Evolutionary conservation across 2,113 vertebrate genomes (phyloP).

Genomic region (Dasyurus viverrinus): DNA sequence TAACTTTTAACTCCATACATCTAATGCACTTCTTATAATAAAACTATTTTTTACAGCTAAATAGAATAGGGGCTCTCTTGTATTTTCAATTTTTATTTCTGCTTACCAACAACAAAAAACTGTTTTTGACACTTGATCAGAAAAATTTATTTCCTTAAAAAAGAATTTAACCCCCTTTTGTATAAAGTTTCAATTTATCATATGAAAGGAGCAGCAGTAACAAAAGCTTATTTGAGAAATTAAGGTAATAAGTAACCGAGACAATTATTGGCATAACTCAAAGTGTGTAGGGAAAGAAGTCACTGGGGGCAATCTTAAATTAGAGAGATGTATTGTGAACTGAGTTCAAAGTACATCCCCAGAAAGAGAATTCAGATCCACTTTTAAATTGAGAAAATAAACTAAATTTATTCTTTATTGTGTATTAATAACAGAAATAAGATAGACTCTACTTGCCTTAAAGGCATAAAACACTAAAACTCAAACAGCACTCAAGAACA

Average conservation of each 20-base stretch:
- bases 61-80: background rate
- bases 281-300: background rate
- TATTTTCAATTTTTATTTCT: constrained; percentile 33
- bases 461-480: constrained; percentile 53
- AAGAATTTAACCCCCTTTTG: background rate
- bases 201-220: constrained; percentile 35
- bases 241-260: constrained; percentile 3
- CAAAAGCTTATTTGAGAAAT: constrained; percentile 47
- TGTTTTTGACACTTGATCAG: background rate
- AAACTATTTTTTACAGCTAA: constrained; percentile 6
- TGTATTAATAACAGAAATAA: constrained; percentile 18
- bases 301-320: background rate
- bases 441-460: constrained; percentile 37
- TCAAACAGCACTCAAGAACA: constrained; percentile 61
- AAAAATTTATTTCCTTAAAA: constrained; percentile 21
- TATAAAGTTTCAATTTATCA: constrained; percentile 37
- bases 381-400: constrained; percentile 51
- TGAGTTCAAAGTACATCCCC: background rate
- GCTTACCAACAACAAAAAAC: constrained; percentile 23
- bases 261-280: constrained; percentile 17
- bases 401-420: constrained; percentile 21
- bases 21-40: constrained; percentile 19
- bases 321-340: constrained; percentile 12
- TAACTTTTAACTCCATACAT: background rate
- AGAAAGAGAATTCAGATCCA: constrained; percentile 42